A percentile compares a stretch with the other conserved stretches of the same genome.
Conservation (phyloP, 2,113 vertebrate species). For the Cichladusa arquata region DNA sequence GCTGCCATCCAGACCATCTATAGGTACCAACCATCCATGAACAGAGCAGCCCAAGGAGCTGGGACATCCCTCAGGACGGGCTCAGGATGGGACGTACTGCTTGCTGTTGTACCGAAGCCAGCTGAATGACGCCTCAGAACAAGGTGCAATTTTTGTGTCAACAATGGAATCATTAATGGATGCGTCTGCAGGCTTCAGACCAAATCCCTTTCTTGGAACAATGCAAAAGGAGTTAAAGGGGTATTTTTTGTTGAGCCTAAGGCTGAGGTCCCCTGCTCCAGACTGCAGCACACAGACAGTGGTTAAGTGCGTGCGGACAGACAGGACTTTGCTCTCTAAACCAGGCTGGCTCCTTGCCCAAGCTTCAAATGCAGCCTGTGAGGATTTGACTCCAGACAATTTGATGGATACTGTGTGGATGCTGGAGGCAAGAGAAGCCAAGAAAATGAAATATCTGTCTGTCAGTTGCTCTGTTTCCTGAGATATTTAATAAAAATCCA, state of each 20-base stretch:
- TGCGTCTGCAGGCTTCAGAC: neutral
- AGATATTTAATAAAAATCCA: neutral
- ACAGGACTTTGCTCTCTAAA: constrained; percentile 17
- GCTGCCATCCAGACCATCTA: neutral
- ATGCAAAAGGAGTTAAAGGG: neutral
- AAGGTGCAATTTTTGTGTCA: neutral
- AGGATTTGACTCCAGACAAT: neutral
- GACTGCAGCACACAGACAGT: neutral
- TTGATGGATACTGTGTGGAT: constrained; percentile 24
- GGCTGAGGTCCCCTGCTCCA: neutral
- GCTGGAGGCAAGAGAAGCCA: constrained; percentile 14
- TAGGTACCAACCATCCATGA: fast-evolving
- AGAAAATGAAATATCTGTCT: constrained; percentile 17
- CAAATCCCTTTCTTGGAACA: neutral
- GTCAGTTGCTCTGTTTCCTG: neutral
- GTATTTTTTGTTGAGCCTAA: neutral
- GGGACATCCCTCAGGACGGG: neutral
- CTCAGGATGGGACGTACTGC: fast-evolving
- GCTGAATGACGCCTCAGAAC: neutral
- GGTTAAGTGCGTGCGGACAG: neutral
- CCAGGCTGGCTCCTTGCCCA: neutral
- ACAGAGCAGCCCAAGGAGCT: neutral
- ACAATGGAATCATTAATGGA: neutral
- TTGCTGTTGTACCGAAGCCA: neutral
- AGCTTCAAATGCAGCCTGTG: neutral